Evolutionary conservation across 2,888 invertebrate species (phyloP).

Genomic region (Macaria liturata): DNA sequence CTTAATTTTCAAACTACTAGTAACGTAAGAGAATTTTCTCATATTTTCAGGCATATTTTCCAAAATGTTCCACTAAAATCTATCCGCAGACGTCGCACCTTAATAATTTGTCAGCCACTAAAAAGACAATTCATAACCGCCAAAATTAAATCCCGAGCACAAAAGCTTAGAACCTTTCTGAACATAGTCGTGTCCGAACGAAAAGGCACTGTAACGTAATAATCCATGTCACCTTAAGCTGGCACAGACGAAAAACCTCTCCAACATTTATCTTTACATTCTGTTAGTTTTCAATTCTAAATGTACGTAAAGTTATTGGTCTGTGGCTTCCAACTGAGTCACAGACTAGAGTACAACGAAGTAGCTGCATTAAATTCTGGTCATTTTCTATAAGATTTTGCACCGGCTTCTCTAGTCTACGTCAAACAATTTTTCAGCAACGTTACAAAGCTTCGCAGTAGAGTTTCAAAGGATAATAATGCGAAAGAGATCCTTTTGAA

Average conservation of each 20-base stretch:
- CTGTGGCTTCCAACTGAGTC: constrained; percentile 5
- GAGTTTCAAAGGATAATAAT: constrained; percentile 37
- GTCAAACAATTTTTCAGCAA: constrained; percentile 18
- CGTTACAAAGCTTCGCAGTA: constrained; percentile 37
- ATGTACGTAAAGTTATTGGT: constrained; percentile 2
- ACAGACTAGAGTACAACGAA: constrained; percentile 1
- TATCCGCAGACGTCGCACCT: too few species aligned
- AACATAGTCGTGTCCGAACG: constrained; percentile 5
- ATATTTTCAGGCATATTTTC: too few species aligned
- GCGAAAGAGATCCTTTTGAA: constrained; percentile 38
- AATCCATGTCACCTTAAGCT: constrained; percentile 10
- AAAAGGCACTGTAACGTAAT: constrained; percentile 13
- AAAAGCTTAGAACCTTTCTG: constrained; percentile 2
- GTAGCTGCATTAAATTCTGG: constrained; percentile 5
- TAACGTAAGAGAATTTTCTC: too few species aligned
- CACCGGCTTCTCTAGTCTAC: constrained; percentile 10
- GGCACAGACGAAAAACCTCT: constrained; percentile 5
- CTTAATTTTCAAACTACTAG: too few species aligned
- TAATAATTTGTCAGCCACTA: too few species aligned
- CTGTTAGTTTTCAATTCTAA: constrained; percentile 3
- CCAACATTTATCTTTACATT: neutral
- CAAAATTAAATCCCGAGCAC: neutral
- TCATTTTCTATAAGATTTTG: neutral
- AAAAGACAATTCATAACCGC: neutral
- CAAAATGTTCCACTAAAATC: too few species aligned